Conservation (phyloP, 1,140 invertebrate species). For the Hesperophylax magnus region DNA sequence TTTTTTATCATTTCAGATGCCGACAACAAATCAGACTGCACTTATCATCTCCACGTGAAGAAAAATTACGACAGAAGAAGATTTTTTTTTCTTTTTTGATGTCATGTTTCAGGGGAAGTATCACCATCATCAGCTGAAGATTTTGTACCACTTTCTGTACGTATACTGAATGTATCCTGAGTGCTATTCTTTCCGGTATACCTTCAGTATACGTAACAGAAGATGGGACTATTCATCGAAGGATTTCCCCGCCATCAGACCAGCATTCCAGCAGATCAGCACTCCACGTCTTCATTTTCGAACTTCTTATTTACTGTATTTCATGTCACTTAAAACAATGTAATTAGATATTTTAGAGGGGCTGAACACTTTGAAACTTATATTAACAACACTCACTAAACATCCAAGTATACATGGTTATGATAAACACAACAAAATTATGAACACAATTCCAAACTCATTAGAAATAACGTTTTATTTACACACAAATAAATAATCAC, state of each 20-base stretch:
- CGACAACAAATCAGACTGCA: background rate
- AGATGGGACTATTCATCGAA: constrained; percentile 83
- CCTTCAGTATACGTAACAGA: constrained; percentile 99
- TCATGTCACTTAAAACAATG: no score
- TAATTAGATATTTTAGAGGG: no score
- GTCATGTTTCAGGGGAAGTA: constrained; percentile 17
- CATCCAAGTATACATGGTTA: no score
- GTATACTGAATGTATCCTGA: constrained; percentile 99
- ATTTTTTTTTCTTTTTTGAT: constrained; percentile 5
- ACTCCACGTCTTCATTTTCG: background rate
- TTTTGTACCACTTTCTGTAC: constrained; percentile 91
- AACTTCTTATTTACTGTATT: no score
- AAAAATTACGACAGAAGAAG: background rate
- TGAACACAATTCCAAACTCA: no score
- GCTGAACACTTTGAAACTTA: no score
- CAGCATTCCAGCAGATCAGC: background rate
- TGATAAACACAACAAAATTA: no score
- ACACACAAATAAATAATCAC: no score
- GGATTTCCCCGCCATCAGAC: constrained; percentile 55
- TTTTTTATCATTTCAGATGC: constrained; percentile 31
- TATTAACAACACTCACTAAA: no score
- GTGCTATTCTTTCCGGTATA: constrained; percentile 97
- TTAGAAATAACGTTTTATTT: no score
- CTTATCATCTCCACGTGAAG: background rate
- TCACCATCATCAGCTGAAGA: constrained; percentile 43